Percentiles rank a stretch among this genome's conserved stretches.
Evolutionary conservation across 53 echinoderm and acorn worm species (phyloP).

Genomic region (Echinometra lucunter): DNA sequence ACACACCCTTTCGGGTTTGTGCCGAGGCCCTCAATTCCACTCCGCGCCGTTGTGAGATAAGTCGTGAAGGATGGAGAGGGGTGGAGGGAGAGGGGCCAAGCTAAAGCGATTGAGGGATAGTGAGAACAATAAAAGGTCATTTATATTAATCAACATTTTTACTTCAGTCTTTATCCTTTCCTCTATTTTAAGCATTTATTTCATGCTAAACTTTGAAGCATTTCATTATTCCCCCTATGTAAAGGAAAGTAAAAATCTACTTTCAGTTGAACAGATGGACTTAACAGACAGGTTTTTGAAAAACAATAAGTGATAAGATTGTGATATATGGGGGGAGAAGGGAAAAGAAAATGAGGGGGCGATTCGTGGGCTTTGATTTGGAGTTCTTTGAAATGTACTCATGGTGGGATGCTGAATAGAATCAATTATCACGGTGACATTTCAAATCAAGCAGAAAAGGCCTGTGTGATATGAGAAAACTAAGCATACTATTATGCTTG

Average conservation of each 20-base stretch:
- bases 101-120: too few relatives aligned
- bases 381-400: not conserved
- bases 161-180: too few relatives aligned
- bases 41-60: too few relatives aligned
- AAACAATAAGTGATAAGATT: not conserved
- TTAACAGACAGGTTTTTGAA: not conserved
- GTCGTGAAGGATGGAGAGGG: too few relatives aligned
- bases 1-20: too few relatives aligned
- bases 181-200: not conserved
- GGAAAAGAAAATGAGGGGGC: not conserved
- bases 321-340: not conserved
- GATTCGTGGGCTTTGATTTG: not conserved
- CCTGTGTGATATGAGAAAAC: not conserved
- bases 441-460: not conserved
- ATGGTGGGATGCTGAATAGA: not conserved
- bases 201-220: not conserved
- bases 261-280: not conserved
- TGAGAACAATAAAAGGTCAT: too few relatives aligned
- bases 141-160: too few relatives aligned
- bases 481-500: not conserved
- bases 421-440: not conserved
- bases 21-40: too few relatives aligned
- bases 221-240: not conserved
- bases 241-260: not conserved
- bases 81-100: too few relatives aligned